These are phyloP conservation scores for Percina caprodes DNA, from an alignment of 2,113 vertebrate species.

Conservation along the genomic window DNA sequence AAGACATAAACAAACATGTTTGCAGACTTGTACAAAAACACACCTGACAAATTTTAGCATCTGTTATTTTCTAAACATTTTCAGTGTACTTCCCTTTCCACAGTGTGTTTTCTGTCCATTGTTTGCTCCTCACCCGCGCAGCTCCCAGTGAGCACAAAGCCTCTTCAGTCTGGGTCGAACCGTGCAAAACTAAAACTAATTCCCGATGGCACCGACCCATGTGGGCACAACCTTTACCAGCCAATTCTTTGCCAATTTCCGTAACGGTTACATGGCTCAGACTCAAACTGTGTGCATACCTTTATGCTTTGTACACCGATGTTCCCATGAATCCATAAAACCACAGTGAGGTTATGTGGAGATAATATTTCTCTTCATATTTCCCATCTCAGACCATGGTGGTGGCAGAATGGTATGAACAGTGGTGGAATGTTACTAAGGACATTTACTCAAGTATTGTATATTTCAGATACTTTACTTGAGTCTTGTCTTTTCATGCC, in stretches of 20 bases:
- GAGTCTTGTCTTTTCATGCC: no score
- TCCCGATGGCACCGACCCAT: slow-evolving; percentile 70
- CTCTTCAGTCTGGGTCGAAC: slow-evolving; percentile 56
- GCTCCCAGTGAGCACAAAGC: slow-evolving; percentile 56
- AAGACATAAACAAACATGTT: background rate
- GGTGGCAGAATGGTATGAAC: background rate
- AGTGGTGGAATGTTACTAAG: no score
- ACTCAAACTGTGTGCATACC: slow-evolving; percentile 4
- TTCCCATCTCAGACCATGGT: slow-evolving; percentile 11
- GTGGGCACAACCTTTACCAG: slow-evolving; percentile 56
- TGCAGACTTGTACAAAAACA: background rate
- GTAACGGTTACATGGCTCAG: background rate
- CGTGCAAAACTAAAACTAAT: slow-evolving; percentile 54
- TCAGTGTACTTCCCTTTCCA: background rate
- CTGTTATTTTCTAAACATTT: background rate
- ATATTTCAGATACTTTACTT: no score
- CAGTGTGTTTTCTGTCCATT: slow-evolving; percentile 36
- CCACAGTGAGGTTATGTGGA: slow-evolving; percentile 8
- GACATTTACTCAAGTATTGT: no score
- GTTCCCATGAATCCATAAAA: slow-evolving; percentile 53
- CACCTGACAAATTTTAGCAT: background rate
- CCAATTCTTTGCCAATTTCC: background rate
- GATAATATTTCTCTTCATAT: slow-evolving; percentile 20
- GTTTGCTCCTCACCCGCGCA: slow-evolving; percentile 26
- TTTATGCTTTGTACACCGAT: slow-evolving; percentile 29